These are phyloP conservation scores for Ectropis grisescens DNA, from an alignment of 1,140 invertebrate species.

Conservation along the genomic window DNA sequence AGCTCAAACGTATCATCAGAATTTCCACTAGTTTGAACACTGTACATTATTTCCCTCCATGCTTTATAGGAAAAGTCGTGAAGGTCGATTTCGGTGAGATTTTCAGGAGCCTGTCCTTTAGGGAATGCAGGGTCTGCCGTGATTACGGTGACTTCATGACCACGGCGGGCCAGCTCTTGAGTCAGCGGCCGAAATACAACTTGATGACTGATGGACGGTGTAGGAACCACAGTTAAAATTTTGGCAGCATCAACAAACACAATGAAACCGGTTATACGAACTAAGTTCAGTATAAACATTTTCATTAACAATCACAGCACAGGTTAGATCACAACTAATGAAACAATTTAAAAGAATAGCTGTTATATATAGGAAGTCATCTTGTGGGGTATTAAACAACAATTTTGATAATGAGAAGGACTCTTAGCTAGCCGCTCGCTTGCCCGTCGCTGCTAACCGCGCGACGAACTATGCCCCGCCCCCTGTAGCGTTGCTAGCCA, in stretches of 20 bases:
- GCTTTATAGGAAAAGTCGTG: conserved; percentile 16
- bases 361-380: too few relatives aligned
- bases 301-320: too few relatives aligned
- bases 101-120: conserved; percentile 9
- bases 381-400: too few relatives aligned
- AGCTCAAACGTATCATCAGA: not conserved
- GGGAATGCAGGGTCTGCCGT: conserved; percentile 27
- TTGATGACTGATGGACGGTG: conserved; percentile 25
- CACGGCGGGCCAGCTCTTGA: conserved; percentile 19
- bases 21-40: conserved; percentile 8
- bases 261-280: too few relatives aligned
- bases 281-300: too few relatives aligned
- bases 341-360: too few relatives aligned
- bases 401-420: too few relatives aligned
- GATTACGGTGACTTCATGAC: conserved; percentile 37
- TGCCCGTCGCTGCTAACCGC: too few relatives aligned
- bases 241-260: conserved; percentile 12
- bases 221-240: conserved; percentile 28
- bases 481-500: too few relatives aligned
- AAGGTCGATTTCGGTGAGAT: conserved; percentile 34
- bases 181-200: conserved; percentile 21
- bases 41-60: not conserved
- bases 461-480: too few relatives aligned
- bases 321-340: too few relatives aligned
- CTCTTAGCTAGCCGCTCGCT: too few relatives aligned